Base-by-base conservation (phyloP, 2,113 vertebrate genomes). In the Ardeotis arabs region DNA sequence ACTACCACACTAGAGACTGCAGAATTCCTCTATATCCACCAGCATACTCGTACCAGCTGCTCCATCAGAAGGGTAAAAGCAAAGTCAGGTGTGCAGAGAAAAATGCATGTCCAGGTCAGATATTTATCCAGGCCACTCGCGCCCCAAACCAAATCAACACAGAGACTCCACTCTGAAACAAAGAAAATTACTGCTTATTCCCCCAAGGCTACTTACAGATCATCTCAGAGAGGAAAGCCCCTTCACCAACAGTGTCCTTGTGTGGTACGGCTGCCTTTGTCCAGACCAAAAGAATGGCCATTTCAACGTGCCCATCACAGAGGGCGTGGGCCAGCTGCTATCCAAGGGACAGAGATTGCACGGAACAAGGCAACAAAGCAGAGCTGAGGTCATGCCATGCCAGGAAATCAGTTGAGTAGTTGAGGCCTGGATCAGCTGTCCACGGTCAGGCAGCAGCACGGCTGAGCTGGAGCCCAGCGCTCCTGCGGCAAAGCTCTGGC, bases 261-360 rank as follows among this genome's bases (percentile, higher is more conserved):
- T 1, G 3, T 0, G 1, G 25, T 25, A 18, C 1, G 7, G 49
- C 67, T n/a, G 12, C 60, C 37, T 9, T 14, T 4, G 4, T 3
- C 39, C 44, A 21, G 18, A 15, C 4, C 53, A 60, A n/a, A 70
- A 64, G 52, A 23, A 70, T 10, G 17, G 10, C 29, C 29, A 53
- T 16, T 19, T 41, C 29, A 24, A 10, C 6, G 0, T 19, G 17
- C 19, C 63, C 27, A 1, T 18, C 2, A 2, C 4, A 18, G 28
- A 20, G 10, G 0, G 1, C 3, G 5, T 2, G 2, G 44, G 24
- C 10, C 67, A 70, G n/a, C 4, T 8, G 19, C 27, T 50, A 17
- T 12, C 72, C 1, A 2, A 25, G 5, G 29, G 22, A 33, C 1
- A 1, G 28, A 7, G 15, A 29, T 15, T 3, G 5, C 23, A 45